phyloP scores from a whole-genome alignment of 92 coral and sea anemone genomes.

The Virgularia gustaviana region DNA sequence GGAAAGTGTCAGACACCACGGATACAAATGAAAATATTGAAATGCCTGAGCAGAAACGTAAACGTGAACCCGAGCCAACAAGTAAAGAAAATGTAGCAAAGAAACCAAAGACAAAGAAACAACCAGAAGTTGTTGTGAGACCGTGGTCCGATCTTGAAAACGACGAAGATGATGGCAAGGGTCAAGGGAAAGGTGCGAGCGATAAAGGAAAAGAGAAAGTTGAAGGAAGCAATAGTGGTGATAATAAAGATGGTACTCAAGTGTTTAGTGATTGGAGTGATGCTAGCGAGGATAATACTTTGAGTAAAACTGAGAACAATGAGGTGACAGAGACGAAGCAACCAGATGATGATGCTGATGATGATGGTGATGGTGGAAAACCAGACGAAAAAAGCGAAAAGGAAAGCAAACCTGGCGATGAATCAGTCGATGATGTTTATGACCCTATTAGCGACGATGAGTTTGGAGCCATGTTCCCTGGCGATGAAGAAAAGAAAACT shows the following conservation, averaged over 20 bases:
- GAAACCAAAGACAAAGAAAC: slow-evolving; percentile 79
- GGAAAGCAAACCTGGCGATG: slow-evolving; percentile 32
- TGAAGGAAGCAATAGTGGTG: slow-evolving; percentile 27
- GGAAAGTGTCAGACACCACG: slow-evolving; percentile 45
- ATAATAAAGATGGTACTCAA: slow-evolving; percentile 3
- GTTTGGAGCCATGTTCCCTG: slow-evolving; percentile 85
- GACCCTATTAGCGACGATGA: slow-evolving; percentile 99
- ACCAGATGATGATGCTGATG: slow-evolving; percentile 1
- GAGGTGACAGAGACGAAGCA: slow-evolving; percentile 45
- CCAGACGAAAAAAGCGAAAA: slow-evolving; percentile 29
- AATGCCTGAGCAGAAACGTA: slow-evolving; percentile 23
- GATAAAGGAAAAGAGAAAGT: neutral
- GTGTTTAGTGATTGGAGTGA: slow-evolving; percentile 99
- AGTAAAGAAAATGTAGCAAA: slow-evolving; percentile 60
- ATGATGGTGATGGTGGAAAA: neutral
- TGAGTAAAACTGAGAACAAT: slow-evolving; percentile 64
- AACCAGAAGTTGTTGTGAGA: slow-evolving; percentile 75
- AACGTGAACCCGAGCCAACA: slow-evolving; percentile 13
- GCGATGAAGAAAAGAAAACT: slow-evolving; percentile 63
- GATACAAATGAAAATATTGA: slow-evolving; percentile 33
- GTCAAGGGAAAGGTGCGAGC: slow-evolving; percentile 18
- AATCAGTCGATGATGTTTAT: slow-evolving; percentile 86
- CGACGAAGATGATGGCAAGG: slow-evolving; percentile 47
- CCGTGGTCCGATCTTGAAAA: slow-evolving; percentile 93
- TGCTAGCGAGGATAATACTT: slow-evolving; percentile 71